phyloP scores from a whole-genome alignment of 2,797 vertebrate species.

The Cottoperca gobio region DNA sequence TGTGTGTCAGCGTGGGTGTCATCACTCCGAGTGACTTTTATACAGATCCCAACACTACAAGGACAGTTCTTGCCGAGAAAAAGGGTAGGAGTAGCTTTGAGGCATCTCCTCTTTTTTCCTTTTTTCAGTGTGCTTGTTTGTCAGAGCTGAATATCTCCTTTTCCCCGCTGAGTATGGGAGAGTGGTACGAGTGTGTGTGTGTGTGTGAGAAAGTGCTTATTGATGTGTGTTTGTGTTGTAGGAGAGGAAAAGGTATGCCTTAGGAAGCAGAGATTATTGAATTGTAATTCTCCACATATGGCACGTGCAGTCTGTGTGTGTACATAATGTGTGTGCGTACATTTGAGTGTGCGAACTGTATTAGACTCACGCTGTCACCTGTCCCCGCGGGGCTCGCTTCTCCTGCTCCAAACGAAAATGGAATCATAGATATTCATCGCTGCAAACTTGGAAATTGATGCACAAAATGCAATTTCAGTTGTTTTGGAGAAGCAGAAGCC shows the following conservation, averaged over 20 bases:
- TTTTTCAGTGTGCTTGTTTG: constrained; percentile 24
- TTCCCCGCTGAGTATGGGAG: constrained; percentile 48
- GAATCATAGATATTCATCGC: constrained; percentile 75
- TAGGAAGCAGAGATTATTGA: constrained; percentile 77
- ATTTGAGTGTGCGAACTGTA: constrained; percentile 47
- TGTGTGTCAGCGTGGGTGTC: constrained; percentile 4
- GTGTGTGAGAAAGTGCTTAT: constrained; percentile 40
- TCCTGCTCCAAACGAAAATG: constrained; percentile 62
- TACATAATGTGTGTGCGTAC: constrained; percentile 43
- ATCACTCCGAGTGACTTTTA: constrained; percentile 34
- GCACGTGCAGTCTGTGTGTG: constrained; percentile 36
- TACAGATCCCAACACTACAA: constrained; percentile 21
- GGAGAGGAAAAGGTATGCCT: constrained; percentile 59
- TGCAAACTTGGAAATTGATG: constrained; percentile 64
- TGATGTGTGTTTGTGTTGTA: constrained; percentile 61
- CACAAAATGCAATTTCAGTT: constrained; percentile 72
- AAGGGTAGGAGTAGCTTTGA: constrained; percentile 53
- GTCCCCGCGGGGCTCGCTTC: constrained; percentile 67
- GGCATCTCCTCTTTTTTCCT: constrained; percentile 36
- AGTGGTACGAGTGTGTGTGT: constrained; percentile 11
- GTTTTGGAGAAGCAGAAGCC: constrained; percentile 65
- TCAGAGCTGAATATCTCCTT: constrained; percentile 61
- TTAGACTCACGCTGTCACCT: constrained; percentile 59
- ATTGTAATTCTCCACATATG: constrained; percentile 75
- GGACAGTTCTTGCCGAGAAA: constrained; percentile 40